A percentile compares a stretch with the other conserved stretches of the same genome.
Conservation (phyloP, 2,113 vertebrate genomes). For the Nerophis ophidion region DNA sequence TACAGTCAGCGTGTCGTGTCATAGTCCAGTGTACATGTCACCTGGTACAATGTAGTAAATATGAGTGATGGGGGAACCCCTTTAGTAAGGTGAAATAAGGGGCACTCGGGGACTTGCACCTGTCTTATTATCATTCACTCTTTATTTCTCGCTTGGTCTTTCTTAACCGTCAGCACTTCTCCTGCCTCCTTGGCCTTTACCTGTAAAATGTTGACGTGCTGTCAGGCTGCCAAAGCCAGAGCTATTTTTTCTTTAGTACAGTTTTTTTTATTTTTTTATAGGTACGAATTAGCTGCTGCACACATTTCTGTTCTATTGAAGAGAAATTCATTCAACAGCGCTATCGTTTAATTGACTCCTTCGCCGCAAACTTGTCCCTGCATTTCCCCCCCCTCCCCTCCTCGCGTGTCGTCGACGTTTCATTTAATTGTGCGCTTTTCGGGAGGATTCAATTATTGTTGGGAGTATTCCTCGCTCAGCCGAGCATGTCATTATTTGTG, state of each 20-base stretch:
- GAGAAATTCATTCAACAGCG: conserved; percentile 20
- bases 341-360: conserved; percentile 15
- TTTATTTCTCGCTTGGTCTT: conserved; percentile 59
- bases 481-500: conserved; percentile 55
- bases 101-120: conserved; percentile 46
- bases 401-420: conserved; percentile 29
- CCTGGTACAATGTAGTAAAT: conserved; percentile 46
- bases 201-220: conserved; percentile 60
- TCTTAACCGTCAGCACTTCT: conserved; percentile 59
- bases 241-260: conserved; percentile 26
- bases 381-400: conserved; percentile 1
- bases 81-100: conserved; percentile 56
- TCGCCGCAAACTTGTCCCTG: background rate
- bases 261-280: background rate
- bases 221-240: conserved; percentile 54
- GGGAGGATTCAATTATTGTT: conserved; percentile 52
- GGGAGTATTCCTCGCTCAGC: conserved; percentile 51
- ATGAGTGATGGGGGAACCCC: conserved; percentile 54
- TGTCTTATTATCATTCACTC: conserved; percentile 61
- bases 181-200: conserved; percentile 54
- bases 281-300: conserved; percentile 33
- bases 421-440: conserved; percentile 47
- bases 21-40: conserved; percentile 9
- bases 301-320: conserved; percentile 30
- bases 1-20: conserved; percentile 31